These are phyloP conservation scores for Brachyalestes nurse DNA, from an alignment of 2,797 vertebrate genomes.

Conservation along the genomic window DNA sequence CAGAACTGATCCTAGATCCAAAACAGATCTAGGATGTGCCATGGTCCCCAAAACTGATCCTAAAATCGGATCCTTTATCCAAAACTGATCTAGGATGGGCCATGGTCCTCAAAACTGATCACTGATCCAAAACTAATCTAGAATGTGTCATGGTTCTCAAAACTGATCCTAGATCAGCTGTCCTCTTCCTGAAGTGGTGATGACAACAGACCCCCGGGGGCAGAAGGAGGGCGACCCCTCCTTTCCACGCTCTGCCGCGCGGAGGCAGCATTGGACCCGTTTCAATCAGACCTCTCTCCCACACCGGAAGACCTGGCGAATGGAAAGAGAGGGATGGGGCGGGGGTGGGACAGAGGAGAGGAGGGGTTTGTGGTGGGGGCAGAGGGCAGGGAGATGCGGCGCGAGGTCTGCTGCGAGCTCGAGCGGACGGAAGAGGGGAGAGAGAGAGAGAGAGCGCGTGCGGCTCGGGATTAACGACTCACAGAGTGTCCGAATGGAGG, in stretches of 20 bases:
- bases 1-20: too few species aligned
- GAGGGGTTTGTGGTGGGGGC: slow-evolving; percentile 28
- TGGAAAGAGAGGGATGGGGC: slow-evolving; percentile 31
- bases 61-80: too few species aligned
- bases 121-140: too few species aligned
- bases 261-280: slow-evolving; percentile 71
- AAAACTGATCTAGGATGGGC: too few species aligned
- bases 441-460: slow-evolving; percentile 38
- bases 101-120: too few species aligned
- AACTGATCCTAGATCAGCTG: too few species aligned
- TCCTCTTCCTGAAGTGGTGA: too few species aligned
- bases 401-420: neutral
- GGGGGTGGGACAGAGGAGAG: slow-evolving; percentile 31
- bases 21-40: too few species aligned
- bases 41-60: too few species aligned
- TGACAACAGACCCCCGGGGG: neutral
- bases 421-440: slow-evolving; percentile 49
- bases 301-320: slow-evolving; percentile 68
- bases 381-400: slow-evolving; percentile 40
- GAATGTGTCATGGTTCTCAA: too few species aligned
- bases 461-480: slow-evolving; percentile 11
- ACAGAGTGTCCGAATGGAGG: neutral
- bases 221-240: neutral
- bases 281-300: slow-evolving; percentile 12
- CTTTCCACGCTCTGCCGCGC: slow-evolving; percentile 59